phyloP scores from a whole-genome alignment of 2,888 invertebrate genomes.

The Sclerodermus sp. region DNA sequence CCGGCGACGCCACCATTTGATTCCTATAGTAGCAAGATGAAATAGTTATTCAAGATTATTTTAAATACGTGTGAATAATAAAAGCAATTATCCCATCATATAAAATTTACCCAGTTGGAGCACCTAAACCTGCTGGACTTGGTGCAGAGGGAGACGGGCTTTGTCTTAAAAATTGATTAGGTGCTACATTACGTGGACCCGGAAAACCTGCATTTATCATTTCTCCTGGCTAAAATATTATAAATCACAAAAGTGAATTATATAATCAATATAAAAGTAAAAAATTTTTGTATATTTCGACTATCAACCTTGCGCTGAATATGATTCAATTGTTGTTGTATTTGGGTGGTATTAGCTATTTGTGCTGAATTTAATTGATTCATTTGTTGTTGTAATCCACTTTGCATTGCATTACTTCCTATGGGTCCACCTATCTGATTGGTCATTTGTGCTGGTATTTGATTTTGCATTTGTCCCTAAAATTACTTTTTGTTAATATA shows the following conservation, averaged over 20 bases:
- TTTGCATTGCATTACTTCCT: constrained; percentile 41
- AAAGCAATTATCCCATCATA: neutral
- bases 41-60: no score
- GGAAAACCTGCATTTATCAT: constrained; percentile 61
- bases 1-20: constrained; percentile 73
- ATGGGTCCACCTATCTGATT: constrained; percentile 51
- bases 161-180: constrained; percentile 76
- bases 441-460: constrained; percentile 51
- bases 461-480: constrained; percentile 52
- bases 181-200: constrained; percentile 67
- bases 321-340: constrained; percentile 60
- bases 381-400: constrained; percentile 50
- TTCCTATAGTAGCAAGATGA: constrained; percentile 45
- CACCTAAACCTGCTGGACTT: constrained; percentile 68
- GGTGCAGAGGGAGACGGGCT: constrained; percentile 79
- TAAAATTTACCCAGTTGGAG: constrained; percentile 53
- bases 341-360: constrained; percentile 44
- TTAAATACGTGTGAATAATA: neutral
- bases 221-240: constrained; percentile 46
- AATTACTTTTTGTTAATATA: neutral
- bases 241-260: no score
- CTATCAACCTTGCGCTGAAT: constrained; percentile 50
- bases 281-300: neutral
- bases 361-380: constrained; percentile 53
- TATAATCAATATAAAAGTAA: neutral